These are phyloP conservation scores for Endotricha flammealis DNA, from an alignment of 2,888 invertebrate species.

Conservation along the genomic window DNA sequence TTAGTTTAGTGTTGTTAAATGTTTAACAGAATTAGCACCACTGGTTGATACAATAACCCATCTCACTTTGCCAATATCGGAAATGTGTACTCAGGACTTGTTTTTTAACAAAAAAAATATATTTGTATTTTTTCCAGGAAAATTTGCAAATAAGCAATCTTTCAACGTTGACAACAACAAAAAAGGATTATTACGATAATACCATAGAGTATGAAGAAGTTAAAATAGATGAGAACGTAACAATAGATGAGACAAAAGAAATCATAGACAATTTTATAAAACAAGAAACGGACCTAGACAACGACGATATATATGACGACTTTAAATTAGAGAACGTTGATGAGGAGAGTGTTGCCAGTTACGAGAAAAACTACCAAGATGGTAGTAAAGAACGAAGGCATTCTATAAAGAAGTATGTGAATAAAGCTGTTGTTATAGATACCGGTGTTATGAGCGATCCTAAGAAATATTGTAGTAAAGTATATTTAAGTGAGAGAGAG, in stretches of 20 bases:
- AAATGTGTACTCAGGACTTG: no score
- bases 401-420: slow-evolving; percentile 13
- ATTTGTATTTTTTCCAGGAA: slow-evolving; percentile 5
- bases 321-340: slow-evolving; percentile 10
- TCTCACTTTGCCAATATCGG: no score
- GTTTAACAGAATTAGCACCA: no score
- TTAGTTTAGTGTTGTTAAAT: no score
- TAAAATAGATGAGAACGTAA: not conserved
- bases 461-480: slow-evolving; percentile 21
- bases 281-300: slow-evolving; percentile 5
- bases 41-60: no score
- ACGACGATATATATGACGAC: slow-evolving; percentile 2
- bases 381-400: slow-evolving; percentile 3
- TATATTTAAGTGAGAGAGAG: slow-evolving; percentile 24
- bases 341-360: not conserved
- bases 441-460: slow-evolving; percentile 13
- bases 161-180: slow-evolving; percentile 7
- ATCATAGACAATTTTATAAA: slow-evolving; percentile 8
- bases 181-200: slow-evolving; percentile 11
- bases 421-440: slow-evolving; percentile 12
- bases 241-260: slow-evolving; percentile 6
- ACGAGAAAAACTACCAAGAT: not conserved
- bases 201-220: slow-evolving; percentile 6
- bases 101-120: no score
- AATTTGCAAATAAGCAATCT: not conserved